A percentile compares a stretch with the other conserved stretches of the same genome.
Conservation (phyloP, 2,888 invertebrate species). For the Nudaria mundana region DNA sequence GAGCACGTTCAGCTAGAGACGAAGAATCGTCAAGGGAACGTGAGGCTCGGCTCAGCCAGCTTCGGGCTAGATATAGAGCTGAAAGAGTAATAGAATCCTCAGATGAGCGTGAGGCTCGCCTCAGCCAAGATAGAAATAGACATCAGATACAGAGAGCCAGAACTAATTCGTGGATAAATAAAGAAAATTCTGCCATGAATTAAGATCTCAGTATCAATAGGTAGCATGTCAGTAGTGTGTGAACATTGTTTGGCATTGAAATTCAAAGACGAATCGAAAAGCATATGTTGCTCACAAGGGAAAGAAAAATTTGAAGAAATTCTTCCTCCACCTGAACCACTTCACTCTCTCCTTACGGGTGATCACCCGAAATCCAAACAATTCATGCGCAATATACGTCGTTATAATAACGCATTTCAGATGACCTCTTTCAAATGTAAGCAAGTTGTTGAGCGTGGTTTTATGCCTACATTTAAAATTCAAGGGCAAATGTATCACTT, state of each 20-base stretch:
- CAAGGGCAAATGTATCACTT: constrained; percentile 12
- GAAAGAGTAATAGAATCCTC: too few relatives aligned
- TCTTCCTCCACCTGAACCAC: constrained; percentile 20
- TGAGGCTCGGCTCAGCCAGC: too few relatives aligned
- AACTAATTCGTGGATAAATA: constrained; percentile 6
- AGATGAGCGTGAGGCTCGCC: too few relatives aligned
- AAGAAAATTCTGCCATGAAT: constrained; percentile 23
- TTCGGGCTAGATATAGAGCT: too few relatives aligned
- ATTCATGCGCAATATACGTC: constrained; percentile 18
- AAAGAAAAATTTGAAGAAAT: constrained; percentile 25
- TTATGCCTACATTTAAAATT: neutral
- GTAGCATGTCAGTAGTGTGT: constrained; percentile 28
- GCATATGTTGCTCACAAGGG: constrained; percentile 21
- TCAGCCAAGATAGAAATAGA: too few relatives aligned
- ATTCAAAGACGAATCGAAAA: constrained; percentile 21
- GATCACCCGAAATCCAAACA: neutral
- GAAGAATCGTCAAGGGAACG: too few relatives aligned
- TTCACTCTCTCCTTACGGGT: constrained; percentile 10
- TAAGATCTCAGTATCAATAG: constrained; percentile 28
- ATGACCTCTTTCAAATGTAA: constrained; percentile 27
- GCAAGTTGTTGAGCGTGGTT: constrained; percentile 13
- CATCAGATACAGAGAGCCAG: neutral
- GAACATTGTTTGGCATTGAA: constrained; percentile 14
- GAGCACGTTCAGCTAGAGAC: too few relatives aligned
- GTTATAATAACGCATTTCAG: constrained; percentile 30